Conservation (phyloP, 1,140 invertebrate genomes). For the Hyphantria cunea region DNA sequence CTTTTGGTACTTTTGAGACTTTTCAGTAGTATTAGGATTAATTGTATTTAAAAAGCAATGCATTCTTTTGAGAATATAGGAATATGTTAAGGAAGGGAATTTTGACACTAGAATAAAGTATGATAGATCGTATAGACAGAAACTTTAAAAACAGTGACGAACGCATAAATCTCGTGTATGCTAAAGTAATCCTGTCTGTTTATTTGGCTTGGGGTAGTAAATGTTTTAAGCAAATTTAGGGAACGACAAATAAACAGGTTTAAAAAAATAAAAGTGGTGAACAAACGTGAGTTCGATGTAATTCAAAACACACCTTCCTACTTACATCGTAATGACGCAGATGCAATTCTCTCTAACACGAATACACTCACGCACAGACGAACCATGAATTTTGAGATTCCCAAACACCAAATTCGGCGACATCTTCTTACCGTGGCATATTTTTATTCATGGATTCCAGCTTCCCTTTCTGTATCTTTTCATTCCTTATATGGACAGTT, state of each 20-base stretch:
- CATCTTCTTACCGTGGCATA: conserved; percentile 48
- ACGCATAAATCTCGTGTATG: too few relatives aligned
- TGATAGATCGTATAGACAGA: too few relatives aligned
- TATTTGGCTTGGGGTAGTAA: too few relatives aligned
- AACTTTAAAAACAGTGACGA: too few relatives aligned
- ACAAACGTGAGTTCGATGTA: not conserved
- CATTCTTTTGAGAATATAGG: too few relatives aligned
- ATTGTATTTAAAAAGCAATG: too few relatives aligned
- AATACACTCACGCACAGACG: conserved; percentile 25
- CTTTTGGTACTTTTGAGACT: not conserved
- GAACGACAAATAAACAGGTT: too few relatives aligned
- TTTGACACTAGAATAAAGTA: too few relatives aligned
- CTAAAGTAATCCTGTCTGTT: too few relatives aligned
- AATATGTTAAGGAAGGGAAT: too few relatives aligned
- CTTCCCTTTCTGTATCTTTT: conserved; percentile 37
- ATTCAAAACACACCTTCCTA: not conserved
- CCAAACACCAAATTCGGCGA: conserved; percentile 49
- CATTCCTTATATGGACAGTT: conserved; percentile 41
- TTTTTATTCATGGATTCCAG: conserved; percentile 62
- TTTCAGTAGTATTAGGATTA: not conserved
- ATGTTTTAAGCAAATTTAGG: too few relatives aligned
- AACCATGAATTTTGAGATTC: conserved; percentile 40
- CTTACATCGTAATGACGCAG: not conserved
- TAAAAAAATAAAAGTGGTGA: too few relatives aligned
- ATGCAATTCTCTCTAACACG: not conserved